A percentile compares a stretch with the other conserved stretches of the same genome.
These are phyloP conservation scores for Capra hircus DNA, from an alignment of 2,113 vertebrate genomes.

Conservation along the genomic window DNA sequence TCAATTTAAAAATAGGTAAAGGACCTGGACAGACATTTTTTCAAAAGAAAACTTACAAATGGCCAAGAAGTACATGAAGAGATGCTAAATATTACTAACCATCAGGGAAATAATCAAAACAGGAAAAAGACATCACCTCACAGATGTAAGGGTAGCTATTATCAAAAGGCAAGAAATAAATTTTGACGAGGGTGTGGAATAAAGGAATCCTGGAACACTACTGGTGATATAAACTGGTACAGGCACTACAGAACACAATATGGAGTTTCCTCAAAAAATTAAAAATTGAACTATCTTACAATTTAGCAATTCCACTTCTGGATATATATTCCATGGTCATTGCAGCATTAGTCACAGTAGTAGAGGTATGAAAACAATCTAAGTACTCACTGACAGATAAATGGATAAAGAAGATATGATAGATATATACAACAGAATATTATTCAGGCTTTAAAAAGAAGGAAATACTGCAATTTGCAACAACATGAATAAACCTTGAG, in stretches of 20 bases:
- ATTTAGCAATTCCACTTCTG: not conserved
- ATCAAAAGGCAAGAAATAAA: not conserved
- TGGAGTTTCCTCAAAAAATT: not conserved
- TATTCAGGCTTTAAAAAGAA: not conserved
- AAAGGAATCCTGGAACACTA: not conserved
- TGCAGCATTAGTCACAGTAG: not conserved
- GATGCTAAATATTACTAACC: not conserved
- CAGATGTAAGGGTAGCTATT: not conserved
- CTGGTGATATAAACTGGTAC: not conserved
- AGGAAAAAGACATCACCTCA: not conserved
- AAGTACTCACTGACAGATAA: not conserved
- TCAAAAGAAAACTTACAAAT: not conserved
- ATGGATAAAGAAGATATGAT: not conserved
- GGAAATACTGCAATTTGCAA: not conserved
- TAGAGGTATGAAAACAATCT: not conserved
- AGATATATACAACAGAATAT: not conserved
- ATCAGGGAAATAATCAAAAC: not conserved
- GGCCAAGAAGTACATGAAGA: not conserved
- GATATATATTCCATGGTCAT: not conserved
- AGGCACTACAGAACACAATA: not conserved
- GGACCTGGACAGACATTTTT: not conserved
- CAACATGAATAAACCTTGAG: not conserved
- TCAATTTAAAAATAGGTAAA: not conserved
- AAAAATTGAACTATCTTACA: not conserved
- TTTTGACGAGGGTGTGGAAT: not conserved